phyloP scores from a whole-genome alignment of 2,113 vertebrate genomes.

The Oncorhynchus gorbuscha region DNA sequence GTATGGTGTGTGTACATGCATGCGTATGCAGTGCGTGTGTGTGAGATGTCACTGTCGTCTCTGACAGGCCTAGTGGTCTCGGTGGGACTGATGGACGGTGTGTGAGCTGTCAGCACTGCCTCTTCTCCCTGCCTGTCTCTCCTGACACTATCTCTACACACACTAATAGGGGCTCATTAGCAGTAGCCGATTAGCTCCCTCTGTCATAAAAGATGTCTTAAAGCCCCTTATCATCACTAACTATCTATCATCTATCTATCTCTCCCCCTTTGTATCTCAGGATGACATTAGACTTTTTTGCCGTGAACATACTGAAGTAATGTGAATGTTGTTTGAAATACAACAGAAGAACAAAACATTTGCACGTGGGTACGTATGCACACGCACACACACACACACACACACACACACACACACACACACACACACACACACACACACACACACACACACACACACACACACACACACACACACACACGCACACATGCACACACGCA shows the following conservation, averaged over 20 bases:
- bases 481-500: no score
- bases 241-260: neutral
- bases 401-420: no score
- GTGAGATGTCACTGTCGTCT: conserved; percentile 55
- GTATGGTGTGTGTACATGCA: neutral
- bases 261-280: neutral
- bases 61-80: conserved; percentile 59
- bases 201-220: no score
- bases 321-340: no score
- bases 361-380: neutral
- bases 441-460: no score
- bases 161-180: conserved; percentile 61
- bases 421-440: no score
- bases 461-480: no score
- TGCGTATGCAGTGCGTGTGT: neutral
- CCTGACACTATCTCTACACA: conserved; percentile 57
- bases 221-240: conserved; percentile 8
- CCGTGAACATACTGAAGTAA: no score
- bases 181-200: conserved; percentile 38
- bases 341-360: neutral
- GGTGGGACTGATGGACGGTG: conserved; percentile 52
- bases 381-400: neutral
- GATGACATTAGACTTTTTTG: no score
- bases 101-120: conserved; percentile 69
- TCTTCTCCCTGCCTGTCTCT: conserved; percentile 15